Evolutionary conservation across 2,888 invertebrate genomes (phyloP).

Genomic region (Heliconius cydno): DNA sequence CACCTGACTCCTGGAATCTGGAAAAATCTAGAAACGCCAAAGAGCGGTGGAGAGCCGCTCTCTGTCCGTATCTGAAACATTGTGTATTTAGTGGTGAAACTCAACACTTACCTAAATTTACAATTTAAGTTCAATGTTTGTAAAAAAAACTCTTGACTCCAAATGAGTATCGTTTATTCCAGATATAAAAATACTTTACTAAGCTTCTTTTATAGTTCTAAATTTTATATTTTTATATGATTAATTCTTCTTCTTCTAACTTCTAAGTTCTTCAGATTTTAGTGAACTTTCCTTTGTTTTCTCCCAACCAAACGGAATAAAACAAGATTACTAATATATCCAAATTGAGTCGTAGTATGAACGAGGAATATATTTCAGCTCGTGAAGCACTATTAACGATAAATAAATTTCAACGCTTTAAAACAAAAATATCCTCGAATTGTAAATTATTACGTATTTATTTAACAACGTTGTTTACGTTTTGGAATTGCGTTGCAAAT

Average conservation of each 20-base stretch:
- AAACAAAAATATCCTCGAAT: slow-evolving; percentile 9
- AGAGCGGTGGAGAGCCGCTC: no score
- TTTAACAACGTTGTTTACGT: slow-evolving; percentile 18
- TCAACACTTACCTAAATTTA: no score
- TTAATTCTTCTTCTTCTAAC: no score
- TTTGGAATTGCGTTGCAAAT: slow-evolving; percentile 5
- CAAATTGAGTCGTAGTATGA: neutral
- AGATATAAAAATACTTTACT: neutral
- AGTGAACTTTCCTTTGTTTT: neutral
- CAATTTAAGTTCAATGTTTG: neutral
- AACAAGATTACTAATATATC: neutral
- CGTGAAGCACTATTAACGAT: neutral
- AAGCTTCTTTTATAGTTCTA: neutral
- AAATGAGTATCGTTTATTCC: neutral
- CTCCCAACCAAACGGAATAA: neutral
- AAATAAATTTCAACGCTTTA: neutral
- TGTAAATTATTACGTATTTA: slow-evolving; percentile 8
- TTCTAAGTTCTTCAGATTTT: no score
- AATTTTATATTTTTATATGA: neutral
- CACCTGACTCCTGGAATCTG: no score
- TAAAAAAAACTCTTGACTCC: neutral
- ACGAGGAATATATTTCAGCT: neutral
- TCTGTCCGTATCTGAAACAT: no score
- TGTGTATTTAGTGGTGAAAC: no score
- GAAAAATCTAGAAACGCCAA: no score